phyloP scores from a whole-genome alignment of 2,797 vertebrate species.

The Poeciliopsis presidionis region DNA sequence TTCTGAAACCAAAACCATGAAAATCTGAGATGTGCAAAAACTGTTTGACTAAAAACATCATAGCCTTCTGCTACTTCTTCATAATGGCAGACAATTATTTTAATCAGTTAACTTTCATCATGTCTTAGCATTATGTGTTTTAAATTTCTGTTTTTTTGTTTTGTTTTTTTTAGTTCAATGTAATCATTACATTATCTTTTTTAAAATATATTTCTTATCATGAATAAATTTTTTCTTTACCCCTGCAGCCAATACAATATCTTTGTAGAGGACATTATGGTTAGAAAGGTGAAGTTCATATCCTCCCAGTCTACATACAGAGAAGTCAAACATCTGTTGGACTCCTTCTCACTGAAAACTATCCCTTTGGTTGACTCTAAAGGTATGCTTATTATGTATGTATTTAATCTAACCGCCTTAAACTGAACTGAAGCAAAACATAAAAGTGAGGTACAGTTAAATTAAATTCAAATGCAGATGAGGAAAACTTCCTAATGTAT shows the following conservation, averaged over 20 bases:
- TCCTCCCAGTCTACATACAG: slow-evolving; percentile 87
- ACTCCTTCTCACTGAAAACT: slow-evolving; percentile 85
- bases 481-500: background rate
- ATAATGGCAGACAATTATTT: background rate
- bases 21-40: background rate
- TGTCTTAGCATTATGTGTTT: background rate
- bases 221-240: background rate
- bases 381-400: slow-evolving; percentile 76
- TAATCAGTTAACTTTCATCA: background rate
- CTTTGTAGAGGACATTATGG: slow-evolving; percentile 97
- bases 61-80: background rate
- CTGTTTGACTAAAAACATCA: background rate
- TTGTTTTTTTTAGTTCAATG: background rate
- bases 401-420: background rate
- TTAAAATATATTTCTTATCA: too few relatives aligned
- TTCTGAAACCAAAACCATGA: background rate
- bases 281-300: slow-evolving; percentile 89
- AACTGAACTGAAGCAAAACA: background rate
- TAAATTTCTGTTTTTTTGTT: background rate
- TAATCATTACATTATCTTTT: too few relatives aligned
- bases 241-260: slow-evolving; percentile 90
- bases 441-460: too few relatives aligned
- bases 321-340: slow-evolving; percentile 85
- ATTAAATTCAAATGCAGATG: background rate
- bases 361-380: slow-evolving; percentile 92